These are phyloP conservation scores for Capreolus pygargus DNA, from an alignment of 2,113 vertebrate genomes.

Conservation along the genomic window DNA sequence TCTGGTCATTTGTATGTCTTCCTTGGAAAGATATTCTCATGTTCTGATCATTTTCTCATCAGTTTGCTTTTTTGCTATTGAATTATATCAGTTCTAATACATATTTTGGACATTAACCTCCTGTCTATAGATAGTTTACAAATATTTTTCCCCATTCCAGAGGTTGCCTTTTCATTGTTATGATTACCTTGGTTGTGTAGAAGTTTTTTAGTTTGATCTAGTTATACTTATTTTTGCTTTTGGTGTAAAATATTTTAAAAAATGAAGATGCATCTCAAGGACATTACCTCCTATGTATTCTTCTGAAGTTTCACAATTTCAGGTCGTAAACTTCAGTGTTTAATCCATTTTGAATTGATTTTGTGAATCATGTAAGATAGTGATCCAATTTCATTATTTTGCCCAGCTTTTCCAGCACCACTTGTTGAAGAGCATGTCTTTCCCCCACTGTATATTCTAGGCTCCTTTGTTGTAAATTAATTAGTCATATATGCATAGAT, in stretches of 20 bases:
- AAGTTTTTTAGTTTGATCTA: not conserved
- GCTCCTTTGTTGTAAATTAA: not conserved
- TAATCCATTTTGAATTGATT: not conserved
- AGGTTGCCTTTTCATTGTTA: not conserved
- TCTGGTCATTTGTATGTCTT: not conserved
- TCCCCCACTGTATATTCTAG: not conserved
- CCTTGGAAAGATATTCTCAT: not conserved
- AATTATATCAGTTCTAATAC: not conserved
- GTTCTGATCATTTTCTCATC: not conserved
- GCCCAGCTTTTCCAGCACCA: not conserved
- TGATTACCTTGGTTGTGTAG: not conserved
- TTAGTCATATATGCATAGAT: not conserved
- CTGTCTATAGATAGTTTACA: not conserved
- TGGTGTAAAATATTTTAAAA: not conserved
- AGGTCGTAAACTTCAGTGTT: not conserved
- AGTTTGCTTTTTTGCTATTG: not conserved
- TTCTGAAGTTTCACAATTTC: not conserved
- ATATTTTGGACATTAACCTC: not conserved
- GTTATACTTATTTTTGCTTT: not conserved
- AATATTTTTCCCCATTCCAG: not conserved
- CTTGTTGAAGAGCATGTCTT: not conserved
- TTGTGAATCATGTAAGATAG: not conserved
- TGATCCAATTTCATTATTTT: not conserved
- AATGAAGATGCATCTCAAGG: not conserved
- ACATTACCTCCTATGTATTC: not conserved